Base-by-base conservation (phyloP, 1,140 invertebrate genomes). In the Thaumetopoea pityocampa region DNA sequence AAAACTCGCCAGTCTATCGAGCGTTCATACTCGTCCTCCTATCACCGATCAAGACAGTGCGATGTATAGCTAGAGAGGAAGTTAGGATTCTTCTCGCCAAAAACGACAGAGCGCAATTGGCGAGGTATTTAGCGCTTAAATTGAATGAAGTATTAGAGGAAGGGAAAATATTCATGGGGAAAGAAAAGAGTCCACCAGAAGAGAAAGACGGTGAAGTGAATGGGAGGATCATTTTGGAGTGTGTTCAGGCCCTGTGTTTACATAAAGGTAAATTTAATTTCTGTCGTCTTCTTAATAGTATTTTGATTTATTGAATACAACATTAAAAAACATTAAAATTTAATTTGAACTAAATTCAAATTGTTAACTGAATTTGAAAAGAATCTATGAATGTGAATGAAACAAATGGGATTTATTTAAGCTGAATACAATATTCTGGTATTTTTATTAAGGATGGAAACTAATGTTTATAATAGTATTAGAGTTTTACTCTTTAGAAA, bases 201-300 rank as follows among this genome's bases (percentile, higher is more conserved):
- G 72, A 78, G 23, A 79, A 73, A 18, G 42, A 19, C 0, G 9
- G 55, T 0, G 80, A 85, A 14, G 64, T 86, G 1, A 78, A 73
- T 0, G 85, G 81, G 22, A 86, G 85, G 62, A 80, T 84, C 52
- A 78, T 86, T 30, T 38, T 80, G 6, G 85, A 88, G 34, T 84
- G 80, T 64, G 65, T 89, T 35, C 78, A 72, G 17, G 81, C 85
- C 0, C 41, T 89, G 20, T 89, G 87, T 68, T 85, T 86, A 5
- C 80, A 58, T 43, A 81, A 48, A 56, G 77, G 78, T 76, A 34
- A 68, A 56, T 36, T 18, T 6, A 15, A 14, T 4, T 3, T 2
- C 7, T 28, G 6, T 10, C 1, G 12, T 8, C 15, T 12, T 12
- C 2, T 12, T 28, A 28, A 12, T 3, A 8, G 26, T 28, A 28